phyloP scores from a whole-genome alignment of 2,113 vertebrate genomes.

The Triplophysa dalaica region DNA sequence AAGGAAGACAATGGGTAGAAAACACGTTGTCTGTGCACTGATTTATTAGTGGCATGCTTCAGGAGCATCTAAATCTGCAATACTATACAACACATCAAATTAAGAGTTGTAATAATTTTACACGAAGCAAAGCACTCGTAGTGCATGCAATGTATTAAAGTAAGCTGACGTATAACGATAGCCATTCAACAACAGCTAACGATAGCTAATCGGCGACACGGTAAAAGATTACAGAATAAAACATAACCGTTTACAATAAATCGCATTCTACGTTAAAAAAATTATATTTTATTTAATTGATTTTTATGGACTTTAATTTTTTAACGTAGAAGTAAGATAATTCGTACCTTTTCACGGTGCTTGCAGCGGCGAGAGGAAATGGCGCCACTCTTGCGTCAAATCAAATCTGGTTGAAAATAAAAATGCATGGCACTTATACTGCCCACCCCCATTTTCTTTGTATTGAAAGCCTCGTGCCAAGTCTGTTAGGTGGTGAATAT shows the following conservation, averaged over 20 bases:
- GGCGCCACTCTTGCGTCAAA: conserved; percentile 24
- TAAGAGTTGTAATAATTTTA: background rate
- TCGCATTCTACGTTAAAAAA: background rate
- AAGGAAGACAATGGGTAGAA: background rate
- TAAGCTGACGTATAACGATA: background rate
- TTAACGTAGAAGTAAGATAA: background rate
- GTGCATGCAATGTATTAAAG: background rate
- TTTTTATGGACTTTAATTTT: background rate
- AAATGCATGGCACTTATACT: background rate
- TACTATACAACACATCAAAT: background rate
- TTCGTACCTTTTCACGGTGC: conserved; percentile 21
- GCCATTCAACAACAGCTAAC: background rate
- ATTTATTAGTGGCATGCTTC: background rate
- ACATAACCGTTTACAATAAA: background rate
- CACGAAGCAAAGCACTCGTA: background rate
- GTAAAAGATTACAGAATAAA: background rate
- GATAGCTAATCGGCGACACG: background rate
- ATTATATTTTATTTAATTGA: too few relatives aligned
- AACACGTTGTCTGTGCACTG: background rate
- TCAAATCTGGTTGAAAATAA: background rate
- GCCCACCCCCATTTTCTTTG: background rate
- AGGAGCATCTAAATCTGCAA: background rate
- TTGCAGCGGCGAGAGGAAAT: conserved; percentile 27
- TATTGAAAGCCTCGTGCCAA: background rate
- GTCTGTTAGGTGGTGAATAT: background rate